Percentiles rank a stretch among this genome's conserved stretches.
phyloP scores from a whole-genome alignment of 2,888 invertebrate species.

The Alsophila aescularia region DNA sequence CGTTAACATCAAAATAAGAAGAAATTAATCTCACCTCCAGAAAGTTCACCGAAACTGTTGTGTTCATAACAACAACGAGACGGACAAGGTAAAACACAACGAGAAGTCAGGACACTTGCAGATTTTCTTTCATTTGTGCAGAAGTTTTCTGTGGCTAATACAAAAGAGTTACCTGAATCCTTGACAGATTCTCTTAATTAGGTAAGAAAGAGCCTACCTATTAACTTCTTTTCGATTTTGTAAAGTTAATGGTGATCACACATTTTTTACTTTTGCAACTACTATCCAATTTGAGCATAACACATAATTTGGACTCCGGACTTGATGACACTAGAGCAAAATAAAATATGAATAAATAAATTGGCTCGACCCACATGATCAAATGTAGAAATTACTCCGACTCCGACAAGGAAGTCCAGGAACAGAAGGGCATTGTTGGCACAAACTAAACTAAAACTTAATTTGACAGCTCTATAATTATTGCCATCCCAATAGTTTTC shows the following conservation, averaged over 20 bases:
- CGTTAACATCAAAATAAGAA: not conserved
- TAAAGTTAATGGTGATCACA: conserved; percentile 59
- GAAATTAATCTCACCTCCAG: conserved; percentile 24
- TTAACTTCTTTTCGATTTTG: conserved; percentile 54
- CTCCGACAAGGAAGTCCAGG: too few relatives aligned
- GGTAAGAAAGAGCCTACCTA: conserved; percentile 38
- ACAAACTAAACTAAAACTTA: too few relatives aligned
- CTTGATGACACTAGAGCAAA: conserved; percentile 51
- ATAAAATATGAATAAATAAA: conserved; percentile 35
- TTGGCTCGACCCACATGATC: not conserved
- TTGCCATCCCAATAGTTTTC: too few relatives aligned
- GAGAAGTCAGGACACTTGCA: conserved; percentile 53
- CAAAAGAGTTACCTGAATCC: conserved; percentile 21
- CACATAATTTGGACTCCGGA: conserved; percentile 58
- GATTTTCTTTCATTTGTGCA: conserved; percentile 40
- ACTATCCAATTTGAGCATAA: conserved; percentile 62
- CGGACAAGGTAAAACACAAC: conserved; percentile 48
- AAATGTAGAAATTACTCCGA: too few relatives aligned
- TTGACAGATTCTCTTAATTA: conserved; percentile 17
- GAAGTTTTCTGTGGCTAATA: conserved; percentile 42
- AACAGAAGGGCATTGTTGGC: too few relatives aligned
- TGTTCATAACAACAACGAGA: conserved; percentile 24
- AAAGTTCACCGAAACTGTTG: conserved; percentile 10
- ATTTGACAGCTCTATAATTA: too few relatives aligned
- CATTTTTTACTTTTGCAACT: conserved; percentile 57